Evolutionary conservation across 1,140 invertebrate species (phyloP).

Genomic region (Drosophila yakuba): DNA sequence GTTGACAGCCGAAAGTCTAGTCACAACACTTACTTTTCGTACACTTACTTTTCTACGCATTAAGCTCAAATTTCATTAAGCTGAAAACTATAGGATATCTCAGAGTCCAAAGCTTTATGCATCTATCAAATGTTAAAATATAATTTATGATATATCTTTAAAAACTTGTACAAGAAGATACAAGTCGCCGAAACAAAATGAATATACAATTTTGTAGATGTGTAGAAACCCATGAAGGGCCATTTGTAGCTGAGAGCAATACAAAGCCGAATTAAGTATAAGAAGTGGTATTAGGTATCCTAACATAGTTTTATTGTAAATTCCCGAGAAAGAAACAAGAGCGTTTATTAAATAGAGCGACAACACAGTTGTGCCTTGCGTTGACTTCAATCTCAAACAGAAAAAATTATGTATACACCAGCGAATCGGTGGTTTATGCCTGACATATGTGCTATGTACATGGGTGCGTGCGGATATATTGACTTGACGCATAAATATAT

Average conservation of each 20-base stretch:
- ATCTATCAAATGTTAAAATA: neutral
- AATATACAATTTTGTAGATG: no score
- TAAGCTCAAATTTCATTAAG: neutral
- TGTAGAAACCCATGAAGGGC: no score
- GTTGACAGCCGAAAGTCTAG: slow-evolving; percentile 35
- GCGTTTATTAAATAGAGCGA: slow-evolving; percentile 26
- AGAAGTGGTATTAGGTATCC: no score
- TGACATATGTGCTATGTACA: slow-evolving; percentile 31
- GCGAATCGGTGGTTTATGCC: slow-evolving; percentile 33
- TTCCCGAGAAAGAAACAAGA: neutral
- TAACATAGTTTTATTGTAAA: no score
- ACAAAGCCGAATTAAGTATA: no score
- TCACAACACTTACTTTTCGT: slow-evolving; percentile 4
- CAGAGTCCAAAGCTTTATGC: no score
- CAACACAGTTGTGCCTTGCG: slow-evolving; percentile 16
- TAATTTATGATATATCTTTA: no score
- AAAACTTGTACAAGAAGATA: no score
- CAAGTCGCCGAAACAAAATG: no score
- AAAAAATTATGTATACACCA: slow-evolving; percentile 44
- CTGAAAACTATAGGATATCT: neutral
- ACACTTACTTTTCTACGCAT: slow-evolving; percentile 1
- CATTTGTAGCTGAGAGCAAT: no score
- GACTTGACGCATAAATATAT: slow-evolving; percentile 32
- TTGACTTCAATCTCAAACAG: slow-evolving; percentile 32
- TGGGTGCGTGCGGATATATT: slow-evolving; percentile 15